A percentile compares a stretch with the other conserved stretches of the same genome.
phyloP scores from a whole-genome alignment of 2,888 invertebrate genomes.

The Uropetala carovei region DNA sequence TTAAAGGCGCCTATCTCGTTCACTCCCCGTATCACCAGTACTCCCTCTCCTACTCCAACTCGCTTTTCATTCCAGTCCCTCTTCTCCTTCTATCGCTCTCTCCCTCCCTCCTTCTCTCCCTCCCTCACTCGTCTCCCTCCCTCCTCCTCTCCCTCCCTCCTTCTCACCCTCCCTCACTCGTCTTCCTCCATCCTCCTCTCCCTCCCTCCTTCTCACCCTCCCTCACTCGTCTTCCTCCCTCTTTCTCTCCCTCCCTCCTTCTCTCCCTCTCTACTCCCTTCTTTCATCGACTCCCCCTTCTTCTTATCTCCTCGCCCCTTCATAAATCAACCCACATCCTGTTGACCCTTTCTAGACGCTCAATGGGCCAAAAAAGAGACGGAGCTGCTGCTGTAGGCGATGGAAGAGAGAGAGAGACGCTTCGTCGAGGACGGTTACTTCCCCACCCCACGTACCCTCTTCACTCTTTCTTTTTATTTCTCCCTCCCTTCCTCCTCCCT shows the following conservation, averaged over 20 bases:
- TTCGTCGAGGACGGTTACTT: not conserved
- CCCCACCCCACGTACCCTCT: no score
- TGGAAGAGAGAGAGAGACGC: conserved; percentile 2
- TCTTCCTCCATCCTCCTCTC: not conserved
- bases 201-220: not conserved
- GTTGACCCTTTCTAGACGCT: conserved; percentile 59
- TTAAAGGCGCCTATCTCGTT: not conserved
- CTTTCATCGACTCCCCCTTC: not conserved
- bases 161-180: not conserved
- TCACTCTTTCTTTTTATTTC: no score
- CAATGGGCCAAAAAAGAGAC: conserved; percentile 42
- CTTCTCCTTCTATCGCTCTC: not conserved
- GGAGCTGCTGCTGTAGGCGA: not conserved
- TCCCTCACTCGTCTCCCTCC: not conserved
- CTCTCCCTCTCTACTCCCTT: not conserved
- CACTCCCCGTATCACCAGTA: not conserved
- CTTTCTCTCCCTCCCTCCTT: not conserved
- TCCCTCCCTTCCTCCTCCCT: not conserved
- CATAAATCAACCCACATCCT: conserved; percentile 62
- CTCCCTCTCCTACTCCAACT: not conserved
- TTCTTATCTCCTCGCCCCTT: conserved; percentile 38
- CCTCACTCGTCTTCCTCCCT: not conserved
- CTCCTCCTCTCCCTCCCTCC: not conserved
- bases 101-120: not conserved
- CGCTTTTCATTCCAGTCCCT: not conserved